Evolutionary conservation across 2,888 invertebrate genomes (phyloP).

Genomic region (Epistrophella euchroma): DNA sequence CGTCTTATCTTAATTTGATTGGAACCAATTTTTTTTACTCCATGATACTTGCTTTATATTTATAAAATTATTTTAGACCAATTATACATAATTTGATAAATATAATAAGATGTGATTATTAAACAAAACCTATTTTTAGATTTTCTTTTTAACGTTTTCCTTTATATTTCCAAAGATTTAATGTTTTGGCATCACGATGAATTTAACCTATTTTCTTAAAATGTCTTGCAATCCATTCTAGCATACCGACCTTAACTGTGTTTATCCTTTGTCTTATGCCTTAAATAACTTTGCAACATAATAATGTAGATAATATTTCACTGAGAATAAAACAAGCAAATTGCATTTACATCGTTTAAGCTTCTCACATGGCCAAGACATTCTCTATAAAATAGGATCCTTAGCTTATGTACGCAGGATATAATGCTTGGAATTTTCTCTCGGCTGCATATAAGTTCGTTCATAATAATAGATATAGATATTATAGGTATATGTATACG

Average conservation of each 20-base stretch:
- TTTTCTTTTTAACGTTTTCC: background rate
- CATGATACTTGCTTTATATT: no score
- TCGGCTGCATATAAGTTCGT: background rate
- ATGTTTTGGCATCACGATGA: background rate
- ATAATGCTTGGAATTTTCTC: conserved; percentile 22
- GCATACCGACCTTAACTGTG: background rate
- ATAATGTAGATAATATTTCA: conserved; percentile 44
- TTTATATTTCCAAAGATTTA: background rate
- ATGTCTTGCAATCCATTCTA: background rate
- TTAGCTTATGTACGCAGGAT: conserved; percentile 8
- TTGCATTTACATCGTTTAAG: conserved; percentile 46
- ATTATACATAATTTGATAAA: no score
- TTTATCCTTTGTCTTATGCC: background rate
- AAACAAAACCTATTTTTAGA: background rate
- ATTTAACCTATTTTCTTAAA: conserved; percentile 4
- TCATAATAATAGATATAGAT: background rate
- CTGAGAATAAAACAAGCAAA: conserved; percentile 37
- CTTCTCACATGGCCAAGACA: conserved; percentile 30
- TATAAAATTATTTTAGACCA: no score
- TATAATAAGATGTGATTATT: background rate
- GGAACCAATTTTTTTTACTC: no score
- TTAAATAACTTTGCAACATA: conserved; percentile 43
- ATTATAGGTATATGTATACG: background rate
- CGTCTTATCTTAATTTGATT: no score
- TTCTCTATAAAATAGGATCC: background rate